Percentiles rank a stretch among this genome's conserved stretches.
Evolutionary conservation across 2,888 invertebrate species (phyloP).

Genomic region (Galerucella pusilla): DNA sequence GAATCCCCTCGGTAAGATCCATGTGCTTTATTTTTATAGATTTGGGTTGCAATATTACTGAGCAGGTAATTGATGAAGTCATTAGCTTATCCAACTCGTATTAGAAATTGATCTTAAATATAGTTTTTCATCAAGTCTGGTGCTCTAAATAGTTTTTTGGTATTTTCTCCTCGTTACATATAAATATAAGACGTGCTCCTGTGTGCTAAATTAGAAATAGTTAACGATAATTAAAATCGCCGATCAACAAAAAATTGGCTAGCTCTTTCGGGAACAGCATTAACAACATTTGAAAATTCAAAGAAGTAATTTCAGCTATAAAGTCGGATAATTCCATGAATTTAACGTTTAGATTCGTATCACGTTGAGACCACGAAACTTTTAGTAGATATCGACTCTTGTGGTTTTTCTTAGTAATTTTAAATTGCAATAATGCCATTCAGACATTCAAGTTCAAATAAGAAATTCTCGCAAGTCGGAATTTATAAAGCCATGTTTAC

Average conservation of each 20-base stretch:
- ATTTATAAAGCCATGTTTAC: not conserved
- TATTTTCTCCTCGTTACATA: no score
- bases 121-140: no score
- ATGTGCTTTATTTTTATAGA: no score
- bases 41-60: no score
- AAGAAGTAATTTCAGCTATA: slow-evolving; percentile 25
- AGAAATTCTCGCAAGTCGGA: not conserved
- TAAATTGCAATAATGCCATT: slow-evolving; percentile 22
- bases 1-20: no score
- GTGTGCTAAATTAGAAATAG: not conserved
- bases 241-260: not conserved
- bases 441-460: slow-evolving; percentile 4
- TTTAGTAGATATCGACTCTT: slow-evolving; percentile 25
- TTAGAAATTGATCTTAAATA: no score
- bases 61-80: no score
- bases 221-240: not conserved
- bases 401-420: slow-evolving; percentile 31
- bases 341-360: slow-evolving; percentile 26
- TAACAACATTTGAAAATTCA: slow-evolving; percentile 14
- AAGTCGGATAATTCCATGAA: slow-evolving; percentile 27
- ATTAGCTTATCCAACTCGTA: no score
- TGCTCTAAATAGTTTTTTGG: no score
- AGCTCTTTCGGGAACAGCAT: not conserved
- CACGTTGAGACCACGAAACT: slow-evolving; percentile 33
- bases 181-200: no score